Conservation (phyloP, 2,797 vertebrate genomes). For the Leptoclinus maculatus region DNA sequence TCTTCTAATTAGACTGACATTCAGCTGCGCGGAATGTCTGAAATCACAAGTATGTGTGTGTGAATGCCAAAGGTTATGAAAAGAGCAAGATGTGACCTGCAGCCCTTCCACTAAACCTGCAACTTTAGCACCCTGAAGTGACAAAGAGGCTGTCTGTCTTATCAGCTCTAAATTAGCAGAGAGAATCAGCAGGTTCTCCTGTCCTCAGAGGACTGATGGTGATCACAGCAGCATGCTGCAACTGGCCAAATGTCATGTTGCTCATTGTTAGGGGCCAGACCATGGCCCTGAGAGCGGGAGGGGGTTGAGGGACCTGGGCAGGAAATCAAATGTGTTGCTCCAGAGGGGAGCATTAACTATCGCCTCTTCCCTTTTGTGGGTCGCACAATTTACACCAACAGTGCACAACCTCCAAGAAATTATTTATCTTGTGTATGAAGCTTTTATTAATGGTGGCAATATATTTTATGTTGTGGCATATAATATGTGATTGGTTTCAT, state of each 20-base stretch:
- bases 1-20: conserved; percentile 72
- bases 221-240: conserved; percentile 69
- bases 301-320: background rate
- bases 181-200: conserved; percentile 71
- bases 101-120: conserved; percentile 45
- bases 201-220: conserved; percentile 62
- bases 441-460: background rate
- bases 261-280: conserved; percentile 38
- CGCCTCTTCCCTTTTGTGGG: background rate
- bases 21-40: conserved; percentile 43
- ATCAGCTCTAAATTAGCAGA: conserved; percentile 70
- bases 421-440: background rate
- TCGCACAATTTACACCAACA: conserved; percentile 16
- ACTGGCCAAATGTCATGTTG: conserved; percentile 75
- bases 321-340: conserved; percentile 30
- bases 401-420: background rate
- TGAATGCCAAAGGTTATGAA: conserved; percentile 75
- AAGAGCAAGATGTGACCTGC: conserved; percentile 61
- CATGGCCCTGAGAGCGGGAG: background rate
- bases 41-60: conserved; percentile 58
- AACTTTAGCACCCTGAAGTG: conserved; percentile 74
- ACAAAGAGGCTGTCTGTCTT: conserved; percentile 63
- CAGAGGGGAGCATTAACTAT: background rate
- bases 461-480: background rate
- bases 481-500: background rate